Evolutionary conservation across 2,797 vertebrate species (phyloP).

Genomic region (Mus spretus): DNA sequence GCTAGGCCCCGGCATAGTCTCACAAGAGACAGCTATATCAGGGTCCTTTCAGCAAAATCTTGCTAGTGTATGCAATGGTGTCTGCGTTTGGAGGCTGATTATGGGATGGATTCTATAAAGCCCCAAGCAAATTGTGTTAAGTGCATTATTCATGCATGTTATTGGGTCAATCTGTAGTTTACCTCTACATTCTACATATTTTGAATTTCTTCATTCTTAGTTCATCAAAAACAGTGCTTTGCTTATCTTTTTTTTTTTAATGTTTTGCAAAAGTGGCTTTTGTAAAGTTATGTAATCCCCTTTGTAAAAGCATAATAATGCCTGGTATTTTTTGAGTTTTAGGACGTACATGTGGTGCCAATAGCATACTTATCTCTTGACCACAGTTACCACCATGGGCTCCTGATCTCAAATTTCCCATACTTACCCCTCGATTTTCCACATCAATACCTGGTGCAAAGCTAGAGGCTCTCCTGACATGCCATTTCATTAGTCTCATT

Average conservation of each 20-base stretch:
- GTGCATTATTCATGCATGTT: constrained; percentile 9
- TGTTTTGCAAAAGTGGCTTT: constrained; percentile 8
- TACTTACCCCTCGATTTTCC: background rate
- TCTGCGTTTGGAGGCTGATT: too few relatives aligned
- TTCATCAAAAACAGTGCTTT: constrained; percentile 32
- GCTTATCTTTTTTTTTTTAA: background rate
- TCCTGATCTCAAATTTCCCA: background rate
- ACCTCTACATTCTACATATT: constrained; percentile 40
- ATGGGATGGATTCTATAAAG: constrained; percentile 51
- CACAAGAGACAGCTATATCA: too few relatives aligned
- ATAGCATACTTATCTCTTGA: background rate
- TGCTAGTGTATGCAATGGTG: too few relatives aligned
- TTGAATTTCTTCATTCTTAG: constrained; percentile 1
- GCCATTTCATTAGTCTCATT: background rate
- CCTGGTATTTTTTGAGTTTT: background rate
- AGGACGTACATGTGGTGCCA: background rate
- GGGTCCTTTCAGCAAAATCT: too few relatives aligned
- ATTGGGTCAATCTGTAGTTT: constrained; percentile 47
- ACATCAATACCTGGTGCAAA: background rate
- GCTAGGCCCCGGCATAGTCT: too few relatives aligned
- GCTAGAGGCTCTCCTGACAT: background rate
- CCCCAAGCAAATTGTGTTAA: constrained; percentile 17
- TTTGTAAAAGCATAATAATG: constrained; percentile 33
- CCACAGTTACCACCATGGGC: background rate
- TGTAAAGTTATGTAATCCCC: constrained; percentile 46